Conservation (phyloP, 37 sponge, comb jelly and placozoan genomes). For the Theonella swinhoei region DNA sequence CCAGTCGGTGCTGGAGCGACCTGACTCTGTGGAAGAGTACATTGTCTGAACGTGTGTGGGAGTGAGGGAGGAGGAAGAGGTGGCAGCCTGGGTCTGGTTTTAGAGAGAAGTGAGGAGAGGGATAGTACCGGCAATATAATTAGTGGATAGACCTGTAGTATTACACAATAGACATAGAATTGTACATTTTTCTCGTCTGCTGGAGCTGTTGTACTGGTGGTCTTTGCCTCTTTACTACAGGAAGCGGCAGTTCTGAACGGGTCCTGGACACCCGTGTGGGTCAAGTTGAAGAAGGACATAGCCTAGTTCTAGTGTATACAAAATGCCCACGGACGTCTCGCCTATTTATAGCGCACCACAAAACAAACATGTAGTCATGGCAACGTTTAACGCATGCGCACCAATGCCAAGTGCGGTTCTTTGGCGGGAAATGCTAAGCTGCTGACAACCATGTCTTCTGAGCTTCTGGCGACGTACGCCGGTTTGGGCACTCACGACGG, state of each 20-base stretch:
- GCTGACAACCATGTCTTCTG: constrained; percentile 36
- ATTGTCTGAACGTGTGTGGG: background rate
- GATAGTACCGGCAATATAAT: no score
- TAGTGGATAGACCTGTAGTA: no score
- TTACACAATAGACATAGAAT: no score
- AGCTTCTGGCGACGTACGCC: constrained; percentile 86
- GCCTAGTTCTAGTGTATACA: background rate
- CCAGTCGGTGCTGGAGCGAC: background rate
- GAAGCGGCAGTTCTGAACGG: constrained; percentile 58
- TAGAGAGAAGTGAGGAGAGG: no score
- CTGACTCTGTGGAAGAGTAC: background rate
- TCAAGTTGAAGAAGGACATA: constrained; percentile 99
- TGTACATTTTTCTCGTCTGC: no score
- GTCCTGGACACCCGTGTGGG: constrained; percentile 85
- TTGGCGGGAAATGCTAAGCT: constrained; percentile 61
- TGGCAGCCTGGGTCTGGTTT: background rate
- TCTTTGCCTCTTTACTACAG: background rate
- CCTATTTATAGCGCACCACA: background rate
- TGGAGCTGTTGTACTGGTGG: background rate
- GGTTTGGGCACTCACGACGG: constrained; percentile 81
- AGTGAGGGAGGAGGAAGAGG: background rate
- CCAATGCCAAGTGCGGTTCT: background rate
- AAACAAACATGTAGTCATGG: background rate
- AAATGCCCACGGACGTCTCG: no score
- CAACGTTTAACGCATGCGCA: constrained; percentile 7